Percentiles rank a stretch among this genome's conserved stretches.
These are phyloP conservation scores for Gorsachius magnificus DNA, from an alignment of 2,797 vertebrate species.

Conservation along the genomic window DNA sequence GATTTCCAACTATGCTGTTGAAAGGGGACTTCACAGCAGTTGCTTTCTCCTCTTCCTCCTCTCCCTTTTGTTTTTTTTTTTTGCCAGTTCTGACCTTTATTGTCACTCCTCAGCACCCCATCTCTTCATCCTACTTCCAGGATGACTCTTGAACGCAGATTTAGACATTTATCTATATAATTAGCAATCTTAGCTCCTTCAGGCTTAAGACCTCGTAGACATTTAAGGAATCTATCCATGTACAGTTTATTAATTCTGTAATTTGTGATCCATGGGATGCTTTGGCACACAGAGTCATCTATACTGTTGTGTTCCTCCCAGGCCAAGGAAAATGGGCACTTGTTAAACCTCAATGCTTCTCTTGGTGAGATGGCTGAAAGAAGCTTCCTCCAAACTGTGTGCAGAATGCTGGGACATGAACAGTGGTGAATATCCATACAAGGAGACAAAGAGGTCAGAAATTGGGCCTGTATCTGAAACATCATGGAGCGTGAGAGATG, in stretches of 20 bases:
- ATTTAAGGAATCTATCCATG: neutral
- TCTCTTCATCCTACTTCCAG: neutral
- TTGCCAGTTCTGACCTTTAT: neutral
- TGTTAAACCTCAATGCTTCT: accelerated
- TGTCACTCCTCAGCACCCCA: neutral
- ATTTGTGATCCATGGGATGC: neutral
- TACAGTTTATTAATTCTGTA: neutral
- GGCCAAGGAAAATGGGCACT: neutral
- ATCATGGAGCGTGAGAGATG: accelerated
- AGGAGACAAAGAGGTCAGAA: neutral
- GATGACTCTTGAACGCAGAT: neutral
- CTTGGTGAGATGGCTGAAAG: neutral
- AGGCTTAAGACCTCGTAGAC: neutral
- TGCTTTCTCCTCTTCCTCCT: neutral
- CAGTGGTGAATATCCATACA: neutral
- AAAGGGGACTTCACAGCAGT: neutral
- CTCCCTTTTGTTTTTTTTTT: too few relatives aligned
- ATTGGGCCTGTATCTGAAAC: neutral
- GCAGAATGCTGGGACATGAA: neutral
- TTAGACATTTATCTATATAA: neutral
- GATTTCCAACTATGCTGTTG: neutral
- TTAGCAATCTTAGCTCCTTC: neutral
- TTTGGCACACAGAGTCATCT: neutral
- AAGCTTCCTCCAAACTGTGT: neutral
- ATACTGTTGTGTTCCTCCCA: neutral